Evolutionary conservation across 2,888 invertebrate species (phyloP).

Genomic region (Operophtera brumata): DNA sequence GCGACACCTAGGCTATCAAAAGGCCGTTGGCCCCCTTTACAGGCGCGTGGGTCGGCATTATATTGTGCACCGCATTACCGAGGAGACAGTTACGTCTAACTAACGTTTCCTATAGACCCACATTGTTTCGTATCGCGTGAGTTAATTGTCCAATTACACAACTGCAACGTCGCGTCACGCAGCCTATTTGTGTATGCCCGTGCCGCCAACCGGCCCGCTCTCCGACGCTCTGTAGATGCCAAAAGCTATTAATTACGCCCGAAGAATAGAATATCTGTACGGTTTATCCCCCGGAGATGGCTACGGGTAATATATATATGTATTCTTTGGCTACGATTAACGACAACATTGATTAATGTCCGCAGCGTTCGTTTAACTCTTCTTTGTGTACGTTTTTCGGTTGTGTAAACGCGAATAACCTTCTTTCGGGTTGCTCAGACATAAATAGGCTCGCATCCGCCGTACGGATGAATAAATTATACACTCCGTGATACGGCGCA

Average conservation of each 20-base stretch:
- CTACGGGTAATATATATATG: constrained; percentile 45
- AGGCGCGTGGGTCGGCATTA: constrained; percentile 65
- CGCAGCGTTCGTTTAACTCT: constrained; percentile 70
- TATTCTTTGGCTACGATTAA: constrained; percentile 64
- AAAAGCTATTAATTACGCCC: constrained; percentile 78
- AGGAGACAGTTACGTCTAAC: constrained; percentile 58
- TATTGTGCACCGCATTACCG: constrained; percentile 51
- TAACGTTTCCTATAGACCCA: constrained; percentile 57
- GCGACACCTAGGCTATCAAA: constrained; percentile 52
- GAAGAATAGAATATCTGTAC: constrained; percentile 76
- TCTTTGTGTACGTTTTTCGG: constrained; percentile 62
- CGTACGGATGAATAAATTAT: constrained; percentile 65
- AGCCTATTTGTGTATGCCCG: constrained; percentile 55
- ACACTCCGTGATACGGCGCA: constrained; percentile 56
- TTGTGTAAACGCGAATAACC: constrained; percentile 71
- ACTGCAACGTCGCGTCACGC: constrained; percentile 63
- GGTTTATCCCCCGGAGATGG: constrained; percentile 76
- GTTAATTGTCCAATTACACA: constrained; percentile 70
- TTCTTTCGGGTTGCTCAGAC: constrained; percentile 66
- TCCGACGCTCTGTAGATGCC: constrained; percentile 67
- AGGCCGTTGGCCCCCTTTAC: constrained; percentile 68
- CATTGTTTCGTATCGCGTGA: constrained; percentile 60
- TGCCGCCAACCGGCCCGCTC: constrained; percentile 40
- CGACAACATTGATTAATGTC: constrained; percentile 77
- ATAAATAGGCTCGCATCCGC: constrained; percentile 64